phyloP scores from a whole-genome alignment of 2,797 vertebrate genomes.

The Coregonus suidteri region DNA sequence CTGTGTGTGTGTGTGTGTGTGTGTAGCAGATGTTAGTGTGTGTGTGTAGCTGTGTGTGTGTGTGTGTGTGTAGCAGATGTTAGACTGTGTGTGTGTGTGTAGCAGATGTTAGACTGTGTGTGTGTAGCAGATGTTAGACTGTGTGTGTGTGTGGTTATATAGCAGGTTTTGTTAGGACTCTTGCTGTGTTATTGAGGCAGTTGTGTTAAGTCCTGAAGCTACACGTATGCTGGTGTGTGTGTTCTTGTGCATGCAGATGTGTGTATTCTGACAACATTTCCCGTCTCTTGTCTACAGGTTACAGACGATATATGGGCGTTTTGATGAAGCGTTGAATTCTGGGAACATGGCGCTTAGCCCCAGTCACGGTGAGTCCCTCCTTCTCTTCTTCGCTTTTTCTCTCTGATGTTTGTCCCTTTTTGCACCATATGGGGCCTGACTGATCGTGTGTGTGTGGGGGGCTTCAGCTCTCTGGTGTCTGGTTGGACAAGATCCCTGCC shows the following conservation, averaged over 20 bases:
- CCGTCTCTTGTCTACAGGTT: slow-evolving; percentile 77
- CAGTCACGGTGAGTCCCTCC: slow-evolving; percentile 83
- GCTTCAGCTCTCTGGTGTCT: not conserved
- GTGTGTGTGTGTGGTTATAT: too few species aligned
- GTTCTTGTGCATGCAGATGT: not conserved
- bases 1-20: too few species aligned
- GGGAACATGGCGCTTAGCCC: slow-evolving; percentile 91
- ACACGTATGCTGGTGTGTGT: slow-evolving; percentile 45
- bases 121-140: too few species aligned
- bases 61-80: too few species aligned
- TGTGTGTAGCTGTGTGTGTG: too few species aligned
- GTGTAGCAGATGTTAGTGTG: too few species aligned
- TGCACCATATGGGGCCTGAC: not conserved
- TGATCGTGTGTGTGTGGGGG: slow-evolving; percentile 4
- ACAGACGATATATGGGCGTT: slow-evolving; percentile 89
- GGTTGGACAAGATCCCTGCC: not conserved
- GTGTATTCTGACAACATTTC: slow-evolving; percentile 26
- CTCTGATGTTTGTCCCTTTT: not conserved
- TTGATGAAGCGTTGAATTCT: slow-evolving; percentile 94
- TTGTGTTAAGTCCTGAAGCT: not conserved
- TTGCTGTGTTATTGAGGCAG: not conserved
- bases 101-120: too few species aligned
- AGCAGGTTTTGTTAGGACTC: not conserved
- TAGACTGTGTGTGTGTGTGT: too few species aligned
- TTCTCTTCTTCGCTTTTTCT: not conserved